Conservation (phyloP, 1,140 invertebrate genomes). For the Drosophila subpulchrella region DNA sequence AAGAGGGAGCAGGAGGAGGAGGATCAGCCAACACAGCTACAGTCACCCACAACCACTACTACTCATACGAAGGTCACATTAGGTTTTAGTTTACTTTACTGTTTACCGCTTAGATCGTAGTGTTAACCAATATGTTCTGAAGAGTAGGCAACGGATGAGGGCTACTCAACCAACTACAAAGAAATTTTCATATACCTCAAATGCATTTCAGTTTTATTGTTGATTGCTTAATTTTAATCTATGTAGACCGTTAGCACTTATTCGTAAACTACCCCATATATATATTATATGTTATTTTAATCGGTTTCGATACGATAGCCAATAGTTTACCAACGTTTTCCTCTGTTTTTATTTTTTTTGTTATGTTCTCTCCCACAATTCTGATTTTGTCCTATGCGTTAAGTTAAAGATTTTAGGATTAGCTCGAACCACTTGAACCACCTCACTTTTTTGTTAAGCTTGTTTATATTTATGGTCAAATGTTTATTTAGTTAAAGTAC, state of each 20-base stretch:
- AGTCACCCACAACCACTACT: conserved; percentile 70
- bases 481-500: conserved; percentile 52
- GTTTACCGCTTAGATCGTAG: conserved; percentile 39
- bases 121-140: conserved; percentile 41
- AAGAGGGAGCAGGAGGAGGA: conserved; percentile 3
- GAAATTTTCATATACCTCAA: conserved; percentile 84
- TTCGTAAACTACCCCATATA: conserved; percentile 23
- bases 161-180: conserved; percentile 83
- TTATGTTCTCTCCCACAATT: conserved; percentile 23
- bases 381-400: conserved; percentile 39
- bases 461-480: conserved; percentile 61
- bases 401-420: conserved; percentile 65
- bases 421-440: conserved; percentile 77
- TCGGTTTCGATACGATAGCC: conserved; percentile 35
- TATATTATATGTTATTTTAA: conserved; percentile 24
- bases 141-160: conserved; percentile 28
- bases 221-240: conserved; percentile 76
- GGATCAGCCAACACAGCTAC: conserved; percentile 41
- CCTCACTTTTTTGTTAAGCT: conserved; percentile 77
- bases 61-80: conserved; percentile 75
- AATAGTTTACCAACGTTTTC: conserved; percentile 33
- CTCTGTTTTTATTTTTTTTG: conserved; percentile 35
- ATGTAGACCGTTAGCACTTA: conserved; percentile 38
- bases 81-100: conserved; percentile 59
- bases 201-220: conserved; percentile 84